These are phyloP conservation scores for Drosophila tsacasi DNA, from an alignment of 1,140 invertebrate genomes.

Conservation along the genomic window DNA sequence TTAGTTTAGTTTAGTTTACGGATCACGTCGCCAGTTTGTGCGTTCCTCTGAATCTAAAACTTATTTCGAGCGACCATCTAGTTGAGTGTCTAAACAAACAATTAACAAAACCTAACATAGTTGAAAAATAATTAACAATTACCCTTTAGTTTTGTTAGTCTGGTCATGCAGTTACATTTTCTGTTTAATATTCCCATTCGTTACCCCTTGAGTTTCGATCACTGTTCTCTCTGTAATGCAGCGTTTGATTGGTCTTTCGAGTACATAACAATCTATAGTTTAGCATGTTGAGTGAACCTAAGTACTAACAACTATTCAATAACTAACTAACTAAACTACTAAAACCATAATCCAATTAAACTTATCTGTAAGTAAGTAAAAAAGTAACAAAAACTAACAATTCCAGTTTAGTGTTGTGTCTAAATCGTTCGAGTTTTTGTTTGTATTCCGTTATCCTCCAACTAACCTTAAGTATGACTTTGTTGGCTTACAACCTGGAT, in stretches of 20 bases:
- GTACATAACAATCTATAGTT: constrained; percentile 61
- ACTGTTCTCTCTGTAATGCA: constrained; percentile 66
- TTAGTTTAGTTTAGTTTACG: constrained; percentile 41
- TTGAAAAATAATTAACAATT: constrained; percentile 23
- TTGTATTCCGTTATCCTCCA: constrained; percentile 34
- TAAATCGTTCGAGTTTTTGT: constrained; percentile 43
- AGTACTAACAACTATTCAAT: constrained; percentile 34
- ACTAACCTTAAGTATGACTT: constrained; percentile 49
- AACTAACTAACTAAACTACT: constrained; percentile 37
- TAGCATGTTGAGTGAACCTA: constrained; percentile 76
- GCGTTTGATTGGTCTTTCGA: constrained; percentile 75
- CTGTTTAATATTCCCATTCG: constrained; percentile 27
- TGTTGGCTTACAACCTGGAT: constrained; percentile 49
- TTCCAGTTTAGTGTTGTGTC: constrained; percentile 56
- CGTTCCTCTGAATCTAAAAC: constrained; percentile 51
- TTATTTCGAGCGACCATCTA: constrained; percentile 52
- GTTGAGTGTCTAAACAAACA: constrained; percentile 69
- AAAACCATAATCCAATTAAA: constrained; percentile 46
- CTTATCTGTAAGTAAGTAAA: constrained; percentile 50
- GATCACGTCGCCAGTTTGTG: constrained; percentile 59
- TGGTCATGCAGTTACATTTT: constrained; percentile 66
- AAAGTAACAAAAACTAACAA: constrained; percentile 50
- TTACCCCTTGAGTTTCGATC: constrained; percentile 25
- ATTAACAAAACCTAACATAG: constrained; percentile 38
- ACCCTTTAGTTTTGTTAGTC: constrained; percentile 61